Percentiles rank a stretch among this genome's conserved stretches.
These are phyloP conservation scores for Trematomus loennbergii DNA, from an alignment of 2,113 vertebrate genomes.

Conservation along the genomic window DNA sequence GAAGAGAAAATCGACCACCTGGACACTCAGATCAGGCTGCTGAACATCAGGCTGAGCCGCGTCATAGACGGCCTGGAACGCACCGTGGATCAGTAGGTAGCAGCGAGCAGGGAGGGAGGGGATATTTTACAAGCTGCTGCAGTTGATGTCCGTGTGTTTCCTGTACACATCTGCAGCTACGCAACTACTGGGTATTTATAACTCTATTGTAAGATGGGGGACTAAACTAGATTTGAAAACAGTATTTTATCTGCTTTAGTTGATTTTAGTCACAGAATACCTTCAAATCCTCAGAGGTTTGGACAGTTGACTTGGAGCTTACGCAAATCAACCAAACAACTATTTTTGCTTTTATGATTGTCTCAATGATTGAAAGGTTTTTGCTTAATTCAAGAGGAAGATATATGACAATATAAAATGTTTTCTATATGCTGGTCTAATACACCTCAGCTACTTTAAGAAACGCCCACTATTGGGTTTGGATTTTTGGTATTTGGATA, in stretches of 20 bases:
- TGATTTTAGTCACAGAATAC: constrained; percentile 39
- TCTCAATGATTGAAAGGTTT: constrained; percentile 31
- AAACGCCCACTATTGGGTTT: constrained; percentile 30
- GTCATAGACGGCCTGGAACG: constrained; percentile 93
- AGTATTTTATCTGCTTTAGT: constrained; percentile 57
- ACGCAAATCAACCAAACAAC: constrained; percentile 38
- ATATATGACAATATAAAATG: constrained; percentile 22
- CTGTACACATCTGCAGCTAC: constrained; percentile 42
- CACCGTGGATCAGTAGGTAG: constrained; percentile 80
- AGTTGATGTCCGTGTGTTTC: constrained; percentile 51
- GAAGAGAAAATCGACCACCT: constrained; percentile 97
- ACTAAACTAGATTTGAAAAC: constrained; percentile 36
- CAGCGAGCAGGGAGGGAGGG: constrained; percentile 3
- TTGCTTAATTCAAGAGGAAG: constrained; percentile 21
- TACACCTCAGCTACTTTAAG: constrained; percentile 42
- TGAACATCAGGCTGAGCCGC: constrained; percentile 94
- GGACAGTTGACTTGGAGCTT: constrained; percentile 31
- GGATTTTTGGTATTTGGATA: constrained; percentile 26
- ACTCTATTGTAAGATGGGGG: constrained; percentile 36
- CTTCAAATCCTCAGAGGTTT: constrained; percentile 35
- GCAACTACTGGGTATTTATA: constrained; percentile 57
- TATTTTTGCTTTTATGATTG: not conserved
- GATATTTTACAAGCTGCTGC: constrained; percentile 14
- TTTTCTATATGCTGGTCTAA: constrained; percentile 42
- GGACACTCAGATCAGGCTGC: constrained; percentile 93